These are phyloP conservation scores for Lamprotornis superbus DNA, from an alignment of 2,113 vertebrate genomes.

Conservation along the genomic window DNA sequence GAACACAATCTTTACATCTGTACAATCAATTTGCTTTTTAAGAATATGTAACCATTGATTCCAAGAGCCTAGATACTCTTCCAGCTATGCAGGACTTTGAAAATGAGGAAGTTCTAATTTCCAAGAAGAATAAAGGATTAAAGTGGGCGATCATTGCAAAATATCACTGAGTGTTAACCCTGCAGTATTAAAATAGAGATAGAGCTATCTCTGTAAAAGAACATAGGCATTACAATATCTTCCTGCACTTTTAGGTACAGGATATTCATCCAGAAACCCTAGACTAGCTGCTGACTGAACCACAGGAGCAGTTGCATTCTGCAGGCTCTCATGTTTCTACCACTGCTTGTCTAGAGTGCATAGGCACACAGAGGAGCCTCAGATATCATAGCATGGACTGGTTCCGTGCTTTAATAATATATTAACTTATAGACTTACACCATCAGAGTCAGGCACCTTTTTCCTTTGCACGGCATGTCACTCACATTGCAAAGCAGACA, in stretches of 20 bases:
- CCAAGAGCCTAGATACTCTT: neutral
- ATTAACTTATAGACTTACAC: neutral
- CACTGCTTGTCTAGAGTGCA: neutral
- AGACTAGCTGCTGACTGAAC: neutral
- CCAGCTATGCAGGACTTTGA: neutral
- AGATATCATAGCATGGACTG: neutral
- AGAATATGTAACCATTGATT: neutral
- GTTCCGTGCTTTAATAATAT: neutral
- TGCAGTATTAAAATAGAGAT: neutral
- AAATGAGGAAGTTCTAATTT: neutral
- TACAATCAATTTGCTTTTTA: neutral
- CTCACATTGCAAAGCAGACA: neutral
- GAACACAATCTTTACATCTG: neutral
- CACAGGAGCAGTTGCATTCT: neutral
- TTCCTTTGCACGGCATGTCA: rapidly evolving
- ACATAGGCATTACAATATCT: neutral
- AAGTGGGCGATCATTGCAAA: neutral
- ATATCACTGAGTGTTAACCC: neutral
- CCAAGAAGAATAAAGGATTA: neutral
- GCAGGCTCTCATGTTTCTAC: neutral
- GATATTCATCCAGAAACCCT: neutral
- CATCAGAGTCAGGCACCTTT: neutral
- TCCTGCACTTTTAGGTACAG: neutral
- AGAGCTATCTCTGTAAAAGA: neutral
- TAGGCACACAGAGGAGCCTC: neutral